Conservation (phyloP, 2,797 vertebrate species). For the Salmo trutta region DNA sequence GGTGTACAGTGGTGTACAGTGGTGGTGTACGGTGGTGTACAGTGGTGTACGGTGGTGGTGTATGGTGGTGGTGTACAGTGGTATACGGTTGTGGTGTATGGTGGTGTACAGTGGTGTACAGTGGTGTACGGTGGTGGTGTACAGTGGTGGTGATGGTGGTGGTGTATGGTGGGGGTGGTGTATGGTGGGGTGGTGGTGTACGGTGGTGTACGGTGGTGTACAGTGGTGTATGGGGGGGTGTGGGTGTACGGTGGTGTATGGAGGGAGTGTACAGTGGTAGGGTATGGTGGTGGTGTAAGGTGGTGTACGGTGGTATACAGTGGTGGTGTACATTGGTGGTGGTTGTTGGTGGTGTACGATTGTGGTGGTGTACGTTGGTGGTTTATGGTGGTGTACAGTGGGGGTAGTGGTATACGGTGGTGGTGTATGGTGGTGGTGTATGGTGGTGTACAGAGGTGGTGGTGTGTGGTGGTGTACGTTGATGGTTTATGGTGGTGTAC, state of each 20-base stretch:
- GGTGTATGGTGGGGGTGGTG: neutral
- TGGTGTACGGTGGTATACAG: neutral
- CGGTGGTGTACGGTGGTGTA: neutral
- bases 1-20: slow-evolving; percentile 11
- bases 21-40: neutral
- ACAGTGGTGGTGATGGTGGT: no score
- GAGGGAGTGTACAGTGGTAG: neutral
- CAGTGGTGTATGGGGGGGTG: neutral
- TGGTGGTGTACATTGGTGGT: neutral
- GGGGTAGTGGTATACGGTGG: neutral
- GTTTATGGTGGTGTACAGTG: neutral
- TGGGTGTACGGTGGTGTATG: neutral
- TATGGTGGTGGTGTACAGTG: neutral
- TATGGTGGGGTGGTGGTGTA: neutral
- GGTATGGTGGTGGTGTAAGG: neutral
- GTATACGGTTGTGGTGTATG: slow-evolving; percentile 38
- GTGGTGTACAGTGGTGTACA: slow-evolving; percentile 7
- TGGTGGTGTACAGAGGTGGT: slow-evolving; percentile 2
- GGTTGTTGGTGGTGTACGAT: slow-evolving; percentile 6
- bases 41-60: neutral
- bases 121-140: neutral
- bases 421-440: neutral
- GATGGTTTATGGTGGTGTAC: neutral
- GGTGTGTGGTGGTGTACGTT: neutral
- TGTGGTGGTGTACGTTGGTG: no score